A percentile compares a stretch with the other conserved stretches of the same genome.
Evolutionary conservation across 53 echinoderm and acorn worm genomes (phyloP).

Genomic region (Apostichopus leukothele): DNA sequence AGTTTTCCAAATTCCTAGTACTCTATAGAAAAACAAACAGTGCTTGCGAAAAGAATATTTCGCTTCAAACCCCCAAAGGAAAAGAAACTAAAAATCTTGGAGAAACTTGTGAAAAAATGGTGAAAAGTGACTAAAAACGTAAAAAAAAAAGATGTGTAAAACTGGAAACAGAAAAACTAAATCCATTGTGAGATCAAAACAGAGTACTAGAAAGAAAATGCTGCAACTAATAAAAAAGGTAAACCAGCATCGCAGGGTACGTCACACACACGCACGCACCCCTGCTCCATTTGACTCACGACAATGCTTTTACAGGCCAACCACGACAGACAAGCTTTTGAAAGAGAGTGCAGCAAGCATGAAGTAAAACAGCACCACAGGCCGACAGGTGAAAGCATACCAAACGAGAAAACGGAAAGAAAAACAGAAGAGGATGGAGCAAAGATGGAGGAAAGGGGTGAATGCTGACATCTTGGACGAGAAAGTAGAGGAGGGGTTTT

Average conservation of each 20-base stretch:
- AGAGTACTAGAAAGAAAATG: too few species aligned
- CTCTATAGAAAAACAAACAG: too few species aligned
- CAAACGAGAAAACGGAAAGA: background rate
- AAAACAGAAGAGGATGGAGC: background rate
- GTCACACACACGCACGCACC: background rate
- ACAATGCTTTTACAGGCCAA: background rate
- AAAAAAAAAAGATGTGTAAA: background rate
- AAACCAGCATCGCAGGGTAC: too few species aligned
- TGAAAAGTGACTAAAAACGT: too few species aligned
- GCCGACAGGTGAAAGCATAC: background rate
- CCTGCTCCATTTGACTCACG: background rate
- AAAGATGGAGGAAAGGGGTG: background rate
- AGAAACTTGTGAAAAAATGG: too few species aligned
- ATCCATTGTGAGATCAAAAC: too few species aligned
- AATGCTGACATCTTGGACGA: background rate
- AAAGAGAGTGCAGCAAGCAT: constrained; percentile 6
- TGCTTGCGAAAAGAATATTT: too few species aligned
- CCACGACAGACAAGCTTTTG: background rate
- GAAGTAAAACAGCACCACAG: background rate
- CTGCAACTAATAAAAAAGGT: too few species aligned
- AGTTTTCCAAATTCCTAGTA: too few species aligned
- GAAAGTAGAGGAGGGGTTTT: background rate
- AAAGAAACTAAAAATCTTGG: too few species aligned
- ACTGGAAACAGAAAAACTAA: background rate
- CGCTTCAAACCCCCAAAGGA: too few species aligned